Percentiles rank a stretch among this genome's conserved stretches.
Conservation (phyloP, 2,113 vertebrate genomes). For the Lipotes vexillifer region DNA sequence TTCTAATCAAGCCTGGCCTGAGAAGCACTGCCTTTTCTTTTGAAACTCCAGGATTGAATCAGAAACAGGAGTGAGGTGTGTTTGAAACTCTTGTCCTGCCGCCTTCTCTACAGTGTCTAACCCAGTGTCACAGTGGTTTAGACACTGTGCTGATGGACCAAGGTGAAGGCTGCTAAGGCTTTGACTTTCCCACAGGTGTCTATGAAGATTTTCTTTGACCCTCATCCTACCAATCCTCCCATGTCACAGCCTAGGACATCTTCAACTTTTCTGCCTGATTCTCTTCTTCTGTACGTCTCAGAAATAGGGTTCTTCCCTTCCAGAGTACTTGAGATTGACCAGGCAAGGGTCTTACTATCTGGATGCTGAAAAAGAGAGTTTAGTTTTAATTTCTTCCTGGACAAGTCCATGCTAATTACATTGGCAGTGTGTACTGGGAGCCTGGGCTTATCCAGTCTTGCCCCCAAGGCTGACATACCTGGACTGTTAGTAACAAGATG, state of each 20-base stretch:
- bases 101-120: not conserved
- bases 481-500: not conserved
- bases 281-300: not conserved
- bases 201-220: not conserved
- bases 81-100: not conserved
- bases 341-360: not conserved
- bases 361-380: not conserved
- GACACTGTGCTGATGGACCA: not conserved
- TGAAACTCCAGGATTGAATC: not conserved
- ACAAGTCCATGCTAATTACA: not conserved
- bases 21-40: not conserved
- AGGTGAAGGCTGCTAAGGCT: not conserved
- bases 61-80: not conserved
- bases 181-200: not conserved
- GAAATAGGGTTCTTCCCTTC: not conserved
- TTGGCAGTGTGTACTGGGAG: too few species aligned
- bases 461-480: not conserved
- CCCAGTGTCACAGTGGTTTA: not conserved
- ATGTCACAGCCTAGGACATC: not conserved
- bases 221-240: fast-evolving
- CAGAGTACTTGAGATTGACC: not conserved
- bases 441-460: not conserved
- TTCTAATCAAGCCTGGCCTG: not conserved
- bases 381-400: too few species aligned
- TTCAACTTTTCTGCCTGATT: not conserved